These are phyloP conservation scores for Protonibea diacanthus DNA, from an alignment of 2,797 vertebrate genomes.

Conservation along the genomic window DNA sequence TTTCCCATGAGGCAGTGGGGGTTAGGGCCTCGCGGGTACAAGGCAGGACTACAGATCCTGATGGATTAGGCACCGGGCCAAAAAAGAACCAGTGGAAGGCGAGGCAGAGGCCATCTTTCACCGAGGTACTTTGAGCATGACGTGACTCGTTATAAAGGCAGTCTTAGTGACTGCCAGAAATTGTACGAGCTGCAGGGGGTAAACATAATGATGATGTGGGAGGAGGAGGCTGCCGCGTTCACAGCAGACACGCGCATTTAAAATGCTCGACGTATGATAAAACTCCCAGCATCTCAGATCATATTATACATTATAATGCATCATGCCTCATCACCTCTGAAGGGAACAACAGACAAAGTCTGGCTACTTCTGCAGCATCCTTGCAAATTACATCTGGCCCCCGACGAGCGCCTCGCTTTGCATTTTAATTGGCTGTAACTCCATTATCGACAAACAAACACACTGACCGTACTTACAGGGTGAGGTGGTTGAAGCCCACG, in stretches of 20 bases:
- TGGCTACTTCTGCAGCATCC: conserved; percentile 40
- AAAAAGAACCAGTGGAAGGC: conserved; percentile 12
- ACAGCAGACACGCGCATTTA: conserved; percentile 43
- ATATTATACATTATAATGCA: conserved; percentile 60
- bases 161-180: conserved; percentile 20
- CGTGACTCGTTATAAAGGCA: conserved; percentile 26
- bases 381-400: conserved; percentile 59
- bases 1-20: conserved; percentile 66
- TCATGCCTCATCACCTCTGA: conserved; percentile 60
- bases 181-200: conserved; percentile 32
- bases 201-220: conserved; percentile 58
- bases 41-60: conserved; percentile 41
- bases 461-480: conserved; percentile 89
- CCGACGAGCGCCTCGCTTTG: conserved; percentile 41
- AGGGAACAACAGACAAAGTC: conserved; percentile 42
- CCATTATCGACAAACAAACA: conserved; percentile 35
- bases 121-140: conserved; percentile 45
- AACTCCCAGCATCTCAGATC: conserved; percentile 59
- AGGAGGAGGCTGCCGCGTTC: conserved; percentile 33
- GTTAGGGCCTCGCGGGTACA: conserved; percentile 51
- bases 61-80: conserved; percentile 28
- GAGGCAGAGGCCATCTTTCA: conserved; percentile 26
- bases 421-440: conserved; percentile 67
- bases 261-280: conserved; percentile 41
- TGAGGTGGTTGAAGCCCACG: conserved; percentile 99